Percentiles rank a stretch among this genome's conserved stretches.
Evolutionary conservation across 2,797 vertebrate species (phyloP).

Genomic region (Pristis pectinata): DNA sequence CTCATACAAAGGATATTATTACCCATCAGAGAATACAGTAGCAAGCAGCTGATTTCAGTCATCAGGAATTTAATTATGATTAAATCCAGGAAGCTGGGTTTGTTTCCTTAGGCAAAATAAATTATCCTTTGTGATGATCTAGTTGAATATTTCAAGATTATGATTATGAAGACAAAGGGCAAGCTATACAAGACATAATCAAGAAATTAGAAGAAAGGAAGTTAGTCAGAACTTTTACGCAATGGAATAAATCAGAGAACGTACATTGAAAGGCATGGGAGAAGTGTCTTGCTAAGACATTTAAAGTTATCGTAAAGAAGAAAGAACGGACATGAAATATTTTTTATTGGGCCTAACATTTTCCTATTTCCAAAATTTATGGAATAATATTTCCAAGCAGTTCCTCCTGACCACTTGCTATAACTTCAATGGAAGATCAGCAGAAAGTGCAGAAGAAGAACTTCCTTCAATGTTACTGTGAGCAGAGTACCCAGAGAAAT

Average conservation of each 20-base stretch:
- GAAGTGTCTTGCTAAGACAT: background rate
- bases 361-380: background rate
- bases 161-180: background rate
- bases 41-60: background rate
- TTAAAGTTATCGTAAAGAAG: background rate
- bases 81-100: background rate
- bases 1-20: background rate
- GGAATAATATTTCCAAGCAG: background rate
- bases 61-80: constrained; percentile 23
- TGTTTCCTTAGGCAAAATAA: background rate
- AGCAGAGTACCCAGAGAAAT: background rate
- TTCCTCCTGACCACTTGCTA: background rate
- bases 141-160: background rate
- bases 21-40: background rate
- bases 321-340: background rate
- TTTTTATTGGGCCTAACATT: background rate
- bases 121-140: background rate
- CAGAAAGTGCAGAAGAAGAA: background rate
- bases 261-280: background rate
- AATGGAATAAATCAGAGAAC: background rate
- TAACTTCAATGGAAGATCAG: background rate
- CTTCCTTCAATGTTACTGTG: background rate
- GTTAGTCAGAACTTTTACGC: background rate
- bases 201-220: constrained; percentile 7
- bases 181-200: background rate